Evolutionary conservation across 37 sponge, comb jelly and placozoan species (phyloP).

Genomic region (Agelas oroides): DNA sequence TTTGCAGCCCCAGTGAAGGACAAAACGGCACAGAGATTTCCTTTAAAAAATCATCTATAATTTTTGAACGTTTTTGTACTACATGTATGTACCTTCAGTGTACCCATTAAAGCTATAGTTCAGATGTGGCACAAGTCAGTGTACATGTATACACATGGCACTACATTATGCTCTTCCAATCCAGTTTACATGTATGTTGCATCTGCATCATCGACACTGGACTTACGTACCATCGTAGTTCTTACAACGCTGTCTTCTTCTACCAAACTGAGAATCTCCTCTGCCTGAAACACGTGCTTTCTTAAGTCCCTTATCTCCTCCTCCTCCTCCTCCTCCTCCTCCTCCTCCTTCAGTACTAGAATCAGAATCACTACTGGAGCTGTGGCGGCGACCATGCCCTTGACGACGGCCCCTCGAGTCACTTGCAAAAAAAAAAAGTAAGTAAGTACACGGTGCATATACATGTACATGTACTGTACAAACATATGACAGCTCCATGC

Average conservation of each 20-base stretch:
- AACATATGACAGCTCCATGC: neutral
- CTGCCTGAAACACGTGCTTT: neutral
- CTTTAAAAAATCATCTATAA: no score
- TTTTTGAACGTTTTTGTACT: no score
- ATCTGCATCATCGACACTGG: no score
- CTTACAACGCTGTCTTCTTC: constrained; percentile 77
- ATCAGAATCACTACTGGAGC: constrained; percentile 32
- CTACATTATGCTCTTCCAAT: no score
- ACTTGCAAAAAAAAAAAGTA: neutral
- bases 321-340: neutral
- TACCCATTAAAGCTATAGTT: no score
- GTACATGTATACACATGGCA: neutral
- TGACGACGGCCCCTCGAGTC: constrained; percentile 3
- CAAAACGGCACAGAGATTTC: no score
- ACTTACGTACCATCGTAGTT: constrained; percentile 93
- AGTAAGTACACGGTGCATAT: neutral
- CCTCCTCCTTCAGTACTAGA: constrained; percentile 33
- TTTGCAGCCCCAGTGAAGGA: no score
- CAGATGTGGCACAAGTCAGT: neutral
- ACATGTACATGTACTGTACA: neutral
- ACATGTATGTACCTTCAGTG: no score
- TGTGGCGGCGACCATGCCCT: constrained; percentile 1
- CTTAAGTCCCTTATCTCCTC: neutral
- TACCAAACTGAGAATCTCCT: neutral
- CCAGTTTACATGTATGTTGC: neutral